Evolutionary conservation across 2,797 vertebrate species (phyloP).

Genomic region (Martes flavigula): DNA sequence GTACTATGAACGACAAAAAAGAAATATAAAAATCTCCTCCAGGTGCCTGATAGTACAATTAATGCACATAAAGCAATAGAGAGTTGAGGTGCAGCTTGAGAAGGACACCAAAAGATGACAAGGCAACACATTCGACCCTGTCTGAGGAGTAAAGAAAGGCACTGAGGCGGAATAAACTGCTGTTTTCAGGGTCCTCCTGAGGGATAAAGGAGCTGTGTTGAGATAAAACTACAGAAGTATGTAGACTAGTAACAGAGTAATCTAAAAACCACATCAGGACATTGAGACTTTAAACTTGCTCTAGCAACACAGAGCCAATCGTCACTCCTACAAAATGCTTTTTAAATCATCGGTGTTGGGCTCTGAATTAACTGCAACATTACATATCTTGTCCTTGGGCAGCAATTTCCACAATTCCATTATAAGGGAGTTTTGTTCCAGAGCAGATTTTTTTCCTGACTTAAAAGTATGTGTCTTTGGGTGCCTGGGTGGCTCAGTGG

Average conservation of each 20-base stretch:
- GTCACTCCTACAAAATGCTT: not conserved
- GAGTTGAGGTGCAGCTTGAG: not conserved
- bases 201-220: not conserved
- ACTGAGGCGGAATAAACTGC: not conserved
- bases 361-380: not conserved
- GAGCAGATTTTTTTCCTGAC: not conserved
- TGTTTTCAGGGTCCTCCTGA: not conserved
- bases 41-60: not conserved
- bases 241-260: not conserved
- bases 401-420: not conserved
- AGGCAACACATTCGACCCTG: not conserved
- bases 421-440: constrained; percentile 3
- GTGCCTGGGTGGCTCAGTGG: no score
- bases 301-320: not conserved
- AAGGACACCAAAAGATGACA: not conserved
- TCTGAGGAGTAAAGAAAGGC: not conserved
- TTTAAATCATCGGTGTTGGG: not conserved
- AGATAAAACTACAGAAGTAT: not conserved
- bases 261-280: not conserved
- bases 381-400: not conserved
- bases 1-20: not conserved
- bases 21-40: not conserved
- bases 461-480: not conserved
- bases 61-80: constrained; percentile 1
- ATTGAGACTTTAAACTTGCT: not conserved